Base-by-base conservation (phyloP, 2,113 vertebrate species). In the Zapornia atra region DNA sequence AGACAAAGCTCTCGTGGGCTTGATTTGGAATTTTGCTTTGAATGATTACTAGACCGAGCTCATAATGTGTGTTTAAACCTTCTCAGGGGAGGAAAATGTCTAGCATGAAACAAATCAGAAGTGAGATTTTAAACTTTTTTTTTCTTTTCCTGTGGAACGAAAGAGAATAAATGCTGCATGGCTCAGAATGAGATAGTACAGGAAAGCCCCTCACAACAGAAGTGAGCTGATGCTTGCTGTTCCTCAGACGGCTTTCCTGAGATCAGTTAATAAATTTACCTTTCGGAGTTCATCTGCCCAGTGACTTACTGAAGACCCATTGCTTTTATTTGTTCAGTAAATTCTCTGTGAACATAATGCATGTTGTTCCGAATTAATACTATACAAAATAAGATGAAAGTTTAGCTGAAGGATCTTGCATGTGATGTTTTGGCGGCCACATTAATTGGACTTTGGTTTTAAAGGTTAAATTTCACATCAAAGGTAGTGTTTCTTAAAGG, bases 11-110 rank as follows among this genome's bases (percentile, higher is more conserved):
- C 85, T 93, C 83, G 51, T 28, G 38, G 92, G 46, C 79, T 90
- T 33, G 36, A 88, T 79, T 92, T 59, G 64, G 88, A 86, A 20
- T 81, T 94, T 75, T 73, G 50, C 82, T 92, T 78, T 94, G 92
- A 94, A 26, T 90, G 79, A 93, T 96, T 88, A 56, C 85, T 88
- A 29, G 68, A 75, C 54, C 51, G 24, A 71, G 72, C 79, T 90
- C 46, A 56, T 81, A 90, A 96, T 91, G n/a, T 94, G 88, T 61
- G 38, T 42, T 95, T 96, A 81, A 96, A 91, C 18, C 57, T 95
- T 36, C 73, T 91, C 90, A 24, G 53, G 71, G 96, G 75, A 89
- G 75, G 68, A 96, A 95, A 50, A 75, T 34, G 42, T 80, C 38
- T 61, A 92, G 19, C 65, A 60, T 78, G 64, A 71, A 94, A 48